Percentiles rank a stretch among this genome's conserved stretches.
phyloP scores from a whole-genome alignment of 2,113 vertebrate species.

The Lepidothrix coronata region DNA sequence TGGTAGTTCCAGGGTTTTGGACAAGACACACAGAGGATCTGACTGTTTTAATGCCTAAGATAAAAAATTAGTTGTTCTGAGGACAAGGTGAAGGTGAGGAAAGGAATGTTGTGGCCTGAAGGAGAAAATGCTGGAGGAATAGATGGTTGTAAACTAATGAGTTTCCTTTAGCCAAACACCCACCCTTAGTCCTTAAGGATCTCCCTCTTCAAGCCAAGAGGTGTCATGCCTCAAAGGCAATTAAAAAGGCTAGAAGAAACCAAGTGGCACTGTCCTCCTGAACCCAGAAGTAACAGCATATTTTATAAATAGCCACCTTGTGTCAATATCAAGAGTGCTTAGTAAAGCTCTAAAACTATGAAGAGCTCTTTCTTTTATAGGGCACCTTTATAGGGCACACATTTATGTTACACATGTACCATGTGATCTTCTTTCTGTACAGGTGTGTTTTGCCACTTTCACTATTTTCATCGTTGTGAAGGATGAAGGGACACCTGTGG shows the following conservation, averaged over 20 bases:
- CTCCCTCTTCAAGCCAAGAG: not conserved
- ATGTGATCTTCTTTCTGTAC: not conserved
- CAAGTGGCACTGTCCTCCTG: not conserved
- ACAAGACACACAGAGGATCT: fast-evolving
- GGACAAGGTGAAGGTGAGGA: not conserved
- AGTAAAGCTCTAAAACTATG: not conserved
- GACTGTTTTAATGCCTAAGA: not conserved
- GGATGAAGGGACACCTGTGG: not conserved
- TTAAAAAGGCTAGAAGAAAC: not conserved
- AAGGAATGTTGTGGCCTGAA: not conserved
- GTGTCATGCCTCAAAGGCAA: not conserved
- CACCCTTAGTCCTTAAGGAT: not conserved
- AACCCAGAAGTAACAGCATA: not conserved
- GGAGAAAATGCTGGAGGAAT: not conserved
- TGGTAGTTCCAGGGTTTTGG: not conserved
- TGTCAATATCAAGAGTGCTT: fast-evolving
- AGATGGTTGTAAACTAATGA: not conserved
- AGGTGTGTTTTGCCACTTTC: not conserved
- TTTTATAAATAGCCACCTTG: not conserved
- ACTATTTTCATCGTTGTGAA: not conserved
- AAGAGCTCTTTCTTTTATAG: not conserved
- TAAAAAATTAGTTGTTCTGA: not conserved
- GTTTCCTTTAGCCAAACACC: not conserved
- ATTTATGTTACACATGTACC: fast-evolving
- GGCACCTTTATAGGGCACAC: not conserved